These are phyloP conservation scores for Aptenodytes forsteri DNA, from an alignment of 2,113 vertebrate genomes.

Conservation along the genomic window DNA sequence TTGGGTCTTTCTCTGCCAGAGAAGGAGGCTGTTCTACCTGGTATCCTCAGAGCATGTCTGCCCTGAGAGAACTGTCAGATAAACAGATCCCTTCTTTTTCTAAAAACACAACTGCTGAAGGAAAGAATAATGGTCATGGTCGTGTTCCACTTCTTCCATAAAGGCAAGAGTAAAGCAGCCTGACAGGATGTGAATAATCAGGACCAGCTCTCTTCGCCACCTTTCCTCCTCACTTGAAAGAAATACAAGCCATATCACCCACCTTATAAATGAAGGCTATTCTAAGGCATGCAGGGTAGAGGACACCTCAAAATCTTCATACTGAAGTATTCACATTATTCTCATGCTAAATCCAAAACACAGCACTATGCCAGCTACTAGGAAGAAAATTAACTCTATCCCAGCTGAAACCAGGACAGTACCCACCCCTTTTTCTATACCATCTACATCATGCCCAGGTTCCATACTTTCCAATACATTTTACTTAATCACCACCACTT, in stretches of 20 bases:
- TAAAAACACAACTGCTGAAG: background rate
- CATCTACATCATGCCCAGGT: too few relatives aligned
- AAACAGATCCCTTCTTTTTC: background rate
- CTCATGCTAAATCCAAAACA: too few relatives aligned
- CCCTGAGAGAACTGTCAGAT: background rate
- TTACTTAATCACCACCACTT: too few relatives aligned
- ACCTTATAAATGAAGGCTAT: background rate
- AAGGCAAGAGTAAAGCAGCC: background rate
- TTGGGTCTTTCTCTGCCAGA: background rate
- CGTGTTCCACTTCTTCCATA: background rate
- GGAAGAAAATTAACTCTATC: too few relatives aligned
- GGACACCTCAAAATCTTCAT: background rate
- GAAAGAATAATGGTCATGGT: background rate
- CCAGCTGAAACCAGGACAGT: too few relatives aligned
- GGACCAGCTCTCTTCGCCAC: background rate
- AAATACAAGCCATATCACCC: background rate
- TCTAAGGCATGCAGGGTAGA: fast-evolving
- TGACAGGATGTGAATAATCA: background rate
- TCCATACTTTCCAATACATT: too few relatives aligned
- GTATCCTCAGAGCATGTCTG: background rate
- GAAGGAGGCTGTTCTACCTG: background rate
- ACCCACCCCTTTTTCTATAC: too few relatives aligned
- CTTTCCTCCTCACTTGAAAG: background rate
- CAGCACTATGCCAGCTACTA: too few relatives aligned
- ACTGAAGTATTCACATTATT: background rate